Conservation (phyloP, 1,140 invertebrate species). For the Hestina assimilis region DNA sequence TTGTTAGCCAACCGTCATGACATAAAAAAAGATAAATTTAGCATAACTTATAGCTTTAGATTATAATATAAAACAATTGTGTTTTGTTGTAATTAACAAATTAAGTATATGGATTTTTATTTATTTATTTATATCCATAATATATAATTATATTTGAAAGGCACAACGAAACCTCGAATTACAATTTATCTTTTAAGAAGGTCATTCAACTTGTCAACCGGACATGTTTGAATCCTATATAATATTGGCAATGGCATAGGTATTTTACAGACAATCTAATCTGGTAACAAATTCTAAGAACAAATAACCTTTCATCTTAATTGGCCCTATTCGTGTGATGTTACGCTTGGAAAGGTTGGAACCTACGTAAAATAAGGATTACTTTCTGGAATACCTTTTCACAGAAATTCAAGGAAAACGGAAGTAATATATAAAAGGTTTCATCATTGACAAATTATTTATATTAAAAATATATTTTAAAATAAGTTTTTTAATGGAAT, state of each 20-base stretch:
- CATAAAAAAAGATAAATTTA: no score
- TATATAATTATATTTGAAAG: background rate
- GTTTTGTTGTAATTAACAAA: no score
- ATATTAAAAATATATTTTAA: no score
- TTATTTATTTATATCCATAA: no score
- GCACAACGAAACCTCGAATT: background rate
- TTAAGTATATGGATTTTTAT: no score
- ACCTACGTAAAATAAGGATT: background rate
- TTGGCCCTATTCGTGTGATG: background rate
- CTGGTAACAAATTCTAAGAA: background rate
- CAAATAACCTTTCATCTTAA: background rate
- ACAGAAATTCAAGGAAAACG: background rate
- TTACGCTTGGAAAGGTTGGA: background rate
- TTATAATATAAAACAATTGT: no score
- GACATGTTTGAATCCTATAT: conserved; percentile 14
- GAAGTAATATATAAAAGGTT: background rate
- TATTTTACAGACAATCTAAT: background rate
- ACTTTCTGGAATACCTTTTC: background rate
- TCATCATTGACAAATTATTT: background rate
- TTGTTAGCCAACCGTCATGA: no score
- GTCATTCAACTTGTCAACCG: conserved; percentile 21
- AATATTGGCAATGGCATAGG: background rate
- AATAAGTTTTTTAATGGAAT: no score
- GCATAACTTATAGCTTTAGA: no score
- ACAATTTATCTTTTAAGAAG: conserved; percentile 1